Percentiles rank a stretch among this genome's conserved stretches.
Evolutionary conservation across 2,113 vertebrate species (phyloP).

Genomic region (Cygnus buccinator): DNA sequence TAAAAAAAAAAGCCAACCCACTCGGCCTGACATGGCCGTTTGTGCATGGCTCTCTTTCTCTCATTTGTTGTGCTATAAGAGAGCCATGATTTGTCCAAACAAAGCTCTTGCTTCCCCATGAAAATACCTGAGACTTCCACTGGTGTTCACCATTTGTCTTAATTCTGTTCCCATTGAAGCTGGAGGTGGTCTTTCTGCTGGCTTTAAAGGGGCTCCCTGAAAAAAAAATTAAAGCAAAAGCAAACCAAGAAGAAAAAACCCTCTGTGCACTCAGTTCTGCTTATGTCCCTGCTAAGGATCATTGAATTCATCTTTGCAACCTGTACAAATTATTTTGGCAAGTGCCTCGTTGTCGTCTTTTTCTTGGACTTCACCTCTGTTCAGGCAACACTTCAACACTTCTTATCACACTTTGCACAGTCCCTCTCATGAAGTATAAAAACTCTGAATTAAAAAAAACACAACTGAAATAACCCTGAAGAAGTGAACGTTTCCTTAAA

Average conservation of each 20-base stretch:
- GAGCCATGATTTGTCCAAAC: background rate
- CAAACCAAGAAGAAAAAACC: background rate
- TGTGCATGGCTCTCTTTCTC: background rate
- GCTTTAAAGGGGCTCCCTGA: background rate
- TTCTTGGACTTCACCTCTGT: background rate
- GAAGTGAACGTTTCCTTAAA: background rate
- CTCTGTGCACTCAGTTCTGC: background rate
- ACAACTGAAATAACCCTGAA: background rate
- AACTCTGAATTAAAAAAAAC: background rate
- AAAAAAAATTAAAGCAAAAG: background rate
- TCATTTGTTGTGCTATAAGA: background rate
- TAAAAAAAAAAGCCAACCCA: too few species aligned
- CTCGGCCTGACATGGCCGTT: rapidly evolving
- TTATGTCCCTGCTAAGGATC: background rate
- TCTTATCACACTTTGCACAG: background rate
- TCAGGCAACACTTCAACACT: background rate
- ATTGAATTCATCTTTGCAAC: background rate
- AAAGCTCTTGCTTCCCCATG: background rate
- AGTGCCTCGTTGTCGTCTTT: background rate
- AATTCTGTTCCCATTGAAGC: background rate
- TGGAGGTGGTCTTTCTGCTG: background rate
- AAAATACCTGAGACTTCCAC: background rate
- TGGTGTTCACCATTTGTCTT: background rate
- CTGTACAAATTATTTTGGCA: background rate
- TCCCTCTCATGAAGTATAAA: background rate